Evolutionary conservation across 1,140 invertebrate species (phyloP).

Genomic region (Philotrypesis tridentata): DNA sequence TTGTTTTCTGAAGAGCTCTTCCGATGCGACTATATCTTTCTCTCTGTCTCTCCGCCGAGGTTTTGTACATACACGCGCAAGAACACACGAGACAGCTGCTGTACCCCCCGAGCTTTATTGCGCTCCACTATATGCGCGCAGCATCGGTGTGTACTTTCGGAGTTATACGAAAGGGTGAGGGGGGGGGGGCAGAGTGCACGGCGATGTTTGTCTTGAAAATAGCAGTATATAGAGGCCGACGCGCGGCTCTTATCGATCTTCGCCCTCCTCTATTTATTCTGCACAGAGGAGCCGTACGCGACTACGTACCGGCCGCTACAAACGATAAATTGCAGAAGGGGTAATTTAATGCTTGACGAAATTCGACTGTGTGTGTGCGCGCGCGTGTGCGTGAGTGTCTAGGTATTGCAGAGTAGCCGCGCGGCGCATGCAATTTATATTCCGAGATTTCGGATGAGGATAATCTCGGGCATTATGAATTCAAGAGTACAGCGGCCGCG

Average conservation of each 20-base stretch:
- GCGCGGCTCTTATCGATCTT: neutral
- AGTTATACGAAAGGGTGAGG: neutral
- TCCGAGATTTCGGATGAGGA: slow-evolving; percentile 35
- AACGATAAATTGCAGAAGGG: neutral
- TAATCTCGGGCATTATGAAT: slow-evolving; percentile 44
- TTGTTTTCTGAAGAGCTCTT: neutral
- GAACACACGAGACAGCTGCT: neutral
- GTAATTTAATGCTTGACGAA: neutral
- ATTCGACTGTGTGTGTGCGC: neutral
- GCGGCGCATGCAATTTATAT: slow-evolving; percentile 41
- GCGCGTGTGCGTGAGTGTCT: neutral
- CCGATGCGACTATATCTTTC: too few relatives aligned
- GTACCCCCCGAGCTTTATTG: neutral
- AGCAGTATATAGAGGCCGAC: too few relatives aligned
- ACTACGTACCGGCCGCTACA: too few relatives aligned
- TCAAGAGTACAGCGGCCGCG: slow-evolving; percentile 24
- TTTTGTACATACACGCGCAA: too few relatives aligned
- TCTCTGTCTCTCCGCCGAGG: neutral
- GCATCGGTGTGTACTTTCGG: neutral
- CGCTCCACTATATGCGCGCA: neutral
- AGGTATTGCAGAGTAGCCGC: neutral
- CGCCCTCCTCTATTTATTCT: neutral
- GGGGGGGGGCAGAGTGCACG: too few relatives aligned
- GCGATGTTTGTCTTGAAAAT: neutral
- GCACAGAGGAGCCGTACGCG: too few relatives aligned